Base-by-base conservation (phyloP, 2,113 vertebrate species). In the Barbus barbus region DNA sequence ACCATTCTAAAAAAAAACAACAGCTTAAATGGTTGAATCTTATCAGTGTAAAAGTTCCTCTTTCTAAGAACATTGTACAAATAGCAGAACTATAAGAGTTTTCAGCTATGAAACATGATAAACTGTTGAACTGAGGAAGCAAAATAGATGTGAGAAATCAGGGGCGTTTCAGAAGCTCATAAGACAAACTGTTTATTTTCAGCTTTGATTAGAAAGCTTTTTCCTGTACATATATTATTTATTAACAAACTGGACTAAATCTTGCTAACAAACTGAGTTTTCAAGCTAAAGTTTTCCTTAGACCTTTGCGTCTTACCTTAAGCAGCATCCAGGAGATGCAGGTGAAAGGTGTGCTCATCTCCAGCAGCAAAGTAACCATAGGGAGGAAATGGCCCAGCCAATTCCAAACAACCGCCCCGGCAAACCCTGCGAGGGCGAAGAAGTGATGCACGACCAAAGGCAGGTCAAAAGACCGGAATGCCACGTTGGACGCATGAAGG, bases 321-420 rank as follows among this genome's bases (percentile, higher is more conserved):
- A 99, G 92, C 83, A 99, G 92, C 94, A 99, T 97, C 98, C 98
- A 99, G 88, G 98, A 99, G 83, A 97, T 58, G 58, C 98, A 99
- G 0, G 97, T 98, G 84, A 98, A 97, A 0, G 97, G 98, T 0
- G 98, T 99, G 86, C 97, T 99, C 95, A 98, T 96, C 92, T 99
- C 98, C 82, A 99, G 92, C n/a, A 99, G 91, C 89, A 99, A 91
- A 0, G 95, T 96, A 69, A 95, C 90, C 95, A 98, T 96, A 0
- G 96, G 94, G 38, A 99, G 90, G 76, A 95, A 99, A 92, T 99
- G 97, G n/a, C 98, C 98, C 3, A 93, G 86, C 18, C 91, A 91
- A 77, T 95, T 91, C 83, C 94, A 97, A 75, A 94, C 89, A 31
- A 94, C 89, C 0, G 90, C 85, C 14, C 95, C 94, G 0, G 91